phyloP scores from a whole-genome alignment of 2,888 invertebrate genomes.

The Ischnura elegans region DNA sequence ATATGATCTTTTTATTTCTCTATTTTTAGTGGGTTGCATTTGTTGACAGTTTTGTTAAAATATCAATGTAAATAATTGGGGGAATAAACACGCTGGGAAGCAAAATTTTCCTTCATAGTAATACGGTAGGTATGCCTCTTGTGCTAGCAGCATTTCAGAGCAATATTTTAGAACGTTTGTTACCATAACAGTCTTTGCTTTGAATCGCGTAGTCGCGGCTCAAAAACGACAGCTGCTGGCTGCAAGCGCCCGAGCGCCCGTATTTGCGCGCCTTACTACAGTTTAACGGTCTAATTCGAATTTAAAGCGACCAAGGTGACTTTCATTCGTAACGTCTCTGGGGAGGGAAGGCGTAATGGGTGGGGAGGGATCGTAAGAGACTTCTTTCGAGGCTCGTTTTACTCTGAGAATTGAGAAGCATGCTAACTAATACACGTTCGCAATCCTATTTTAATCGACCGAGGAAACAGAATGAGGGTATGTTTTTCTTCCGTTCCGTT shows the following conservation, averaged over 20 bases:
- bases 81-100: too few relatives aligned
- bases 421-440: not conserved
- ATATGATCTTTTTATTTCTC: too few relatives aligned
- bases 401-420: not conserved
- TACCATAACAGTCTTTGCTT: too few relatives aligned
- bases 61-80: too few relatives aligned
- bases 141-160: too few relatives aligned
- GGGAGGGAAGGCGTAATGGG: not conserved
- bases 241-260: not conserved
- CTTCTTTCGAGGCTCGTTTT: not conserved
- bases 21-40: too few relatives aligned
- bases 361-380: not conserved
- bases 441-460: not conserved
- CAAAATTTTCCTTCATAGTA: too few relatives aligned
- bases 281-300: slow-evolving; percentile 40
- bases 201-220: too few relatives aligned
- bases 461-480: not conserved
- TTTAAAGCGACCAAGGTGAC: slow-evolving; percentile 37
- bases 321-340: not conserved
- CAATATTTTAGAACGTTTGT: too few relatives aligned
- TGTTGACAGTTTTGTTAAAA: too few relatives aligned
- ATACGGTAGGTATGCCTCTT: too few relatives aligned
- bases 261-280: too few relatives aligned
- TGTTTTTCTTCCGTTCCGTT: not conserved
- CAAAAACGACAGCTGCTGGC: slow-evolving; percentile 27